Evolutionary conservation across 2,113 vertebrate genomes (phyloP).

Genomic region (Clarias magur): DNA sequence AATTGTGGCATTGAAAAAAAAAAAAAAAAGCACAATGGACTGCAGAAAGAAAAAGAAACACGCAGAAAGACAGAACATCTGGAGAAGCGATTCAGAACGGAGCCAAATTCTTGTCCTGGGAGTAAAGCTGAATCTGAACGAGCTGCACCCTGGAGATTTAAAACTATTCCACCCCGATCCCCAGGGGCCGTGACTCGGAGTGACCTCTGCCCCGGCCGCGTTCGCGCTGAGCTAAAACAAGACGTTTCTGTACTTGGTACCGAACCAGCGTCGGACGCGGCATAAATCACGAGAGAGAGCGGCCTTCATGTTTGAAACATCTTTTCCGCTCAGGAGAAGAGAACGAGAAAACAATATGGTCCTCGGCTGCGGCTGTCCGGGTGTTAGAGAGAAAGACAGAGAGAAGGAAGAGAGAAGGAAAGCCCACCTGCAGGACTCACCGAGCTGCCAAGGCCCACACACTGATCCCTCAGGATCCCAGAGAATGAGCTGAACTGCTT

Average conservation of each 20-base stretch:
- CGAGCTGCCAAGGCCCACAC: conserved; percentile 60
- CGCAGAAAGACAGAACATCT: conserved; percentile 69
- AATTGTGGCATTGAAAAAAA: conserved; percentile 68
- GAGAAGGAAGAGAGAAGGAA: conserved; percentile 58
- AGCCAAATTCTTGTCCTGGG: conserved; percentile 76
- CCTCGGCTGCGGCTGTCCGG: conserved; percentile 36
- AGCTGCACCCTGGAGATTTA: conserved; percentile 71
- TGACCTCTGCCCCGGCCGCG: conserved; percentile 60
- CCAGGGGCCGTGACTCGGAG: conserved; percentile 57
- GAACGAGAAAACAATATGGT: conserved; percentile 64
- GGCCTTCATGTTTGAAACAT: conserved; percentile 54
- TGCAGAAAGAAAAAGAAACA: conserved; percentile 50
- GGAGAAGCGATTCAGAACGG: conserved; percentile 69
- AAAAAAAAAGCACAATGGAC: conserved; percentile 67
- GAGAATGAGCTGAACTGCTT: conserved; percentile 66
- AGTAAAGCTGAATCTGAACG: conserved; percentile 71
- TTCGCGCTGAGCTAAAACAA: conserved; percentile 65
- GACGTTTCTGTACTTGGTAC: conserved; percentile 71
- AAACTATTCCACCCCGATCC: conserved; percentile 70
- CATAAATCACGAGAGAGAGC: conserved; percentile 65
- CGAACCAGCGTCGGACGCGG: conserved; percentile 65
- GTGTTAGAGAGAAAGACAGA: conserved; percentile 30
- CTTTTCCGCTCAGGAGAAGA: conserved; percentile 51
- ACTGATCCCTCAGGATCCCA: conserved; percentile 53
- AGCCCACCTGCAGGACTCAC: conserved; percentile 67